A percentile compares a stretch with the other conserved stretches of the same genome.
Evolutionary conservation across 2,888 invertebrate species (phyloP).

Genomic region (Tetanocera ferruginea): DNA sequence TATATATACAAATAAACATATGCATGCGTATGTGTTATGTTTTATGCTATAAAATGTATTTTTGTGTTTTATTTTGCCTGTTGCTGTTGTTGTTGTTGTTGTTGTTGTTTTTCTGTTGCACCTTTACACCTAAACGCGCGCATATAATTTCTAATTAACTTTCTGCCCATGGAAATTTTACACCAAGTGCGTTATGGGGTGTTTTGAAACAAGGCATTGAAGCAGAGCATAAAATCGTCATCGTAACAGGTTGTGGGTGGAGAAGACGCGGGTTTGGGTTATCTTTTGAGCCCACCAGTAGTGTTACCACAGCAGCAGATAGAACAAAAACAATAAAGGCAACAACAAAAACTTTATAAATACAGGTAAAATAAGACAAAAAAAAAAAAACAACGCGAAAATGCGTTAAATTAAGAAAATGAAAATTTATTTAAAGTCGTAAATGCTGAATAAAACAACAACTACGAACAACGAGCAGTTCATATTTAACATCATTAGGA

Average conservation of each 20-base stretch:
- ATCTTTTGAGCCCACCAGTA: not conserved
- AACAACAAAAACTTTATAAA: not conserved
- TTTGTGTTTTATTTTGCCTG: not conserved
- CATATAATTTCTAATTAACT: conserved; percentile 53
- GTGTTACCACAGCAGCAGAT: not conserved
- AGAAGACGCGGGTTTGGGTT: not conserved
- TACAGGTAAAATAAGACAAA: not conserved
- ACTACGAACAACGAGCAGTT: not conserved
- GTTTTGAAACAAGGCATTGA: conserved; percentile 35
- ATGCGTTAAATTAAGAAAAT: conserved; percentile 61
- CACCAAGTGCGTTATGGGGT: not conserved
- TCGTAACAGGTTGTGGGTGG: not conserved
- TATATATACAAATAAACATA: not conserved
- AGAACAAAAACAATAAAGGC: not conserved
- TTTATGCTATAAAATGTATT: not conserved
- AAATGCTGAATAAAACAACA: conserved; percentile 32
- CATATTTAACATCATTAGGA: not conserved
- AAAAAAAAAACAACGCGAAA: not conserved
- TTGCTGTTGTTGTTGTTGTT: conserved; percentile 36
- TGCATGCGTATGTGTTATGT: not conserved
- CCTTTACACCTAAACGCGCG: conserved; percentile 17
- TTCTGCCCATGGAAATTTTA: conserved; percentile 47
- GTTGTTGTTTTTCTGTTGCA: conserved; percentile 21
- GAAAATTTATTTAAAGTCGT: conserved; percentile 62
- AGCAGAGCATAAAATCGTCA: conserved; percentile 27